These are phyloP conservation scores for Pleuronectes platessa DNA, from an alignment of 2,113 vertebrate genomes.

Conservation along the genomic window DNA sequence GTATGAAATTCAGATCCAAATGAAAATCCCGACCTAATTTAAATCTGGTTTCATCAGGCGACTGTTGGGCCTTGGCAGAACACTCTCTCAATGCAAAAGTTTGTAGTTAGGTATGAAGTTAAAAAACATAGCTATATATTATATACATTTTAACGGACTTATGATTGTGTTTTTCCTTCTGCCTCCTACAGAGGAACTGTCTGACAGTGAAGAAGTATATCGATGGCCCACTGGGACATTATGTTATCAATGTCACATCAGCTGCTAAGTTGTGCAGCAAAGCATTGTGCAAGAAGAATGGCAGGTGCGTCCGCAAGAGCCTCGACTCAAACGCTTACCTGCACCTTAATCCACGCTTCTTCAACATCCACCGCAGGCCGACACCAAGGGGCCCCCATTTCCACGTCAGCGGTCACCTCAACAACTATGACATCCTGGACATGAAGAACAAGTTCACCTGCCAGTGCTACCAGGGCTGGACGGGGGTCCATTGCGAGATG, in stretches of 20 bases:
- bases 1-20: too few relatives aligned
- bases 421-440: constrained; percentile 74
- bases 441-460: constrained; percentile 91
- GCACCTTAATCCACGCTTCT: constrained; percentile 85
- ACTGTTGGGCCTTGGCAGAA: too few relatives aligned
- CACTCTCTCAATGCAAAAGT: too few relatives aligned
- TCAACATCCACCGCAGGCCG: constrained; percentile 73
- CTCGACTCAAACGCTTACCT: constrained; percentile 82
- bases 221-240: constrained; percentile 86
- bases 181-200: constrained; percentile 84
- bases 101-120: too few relatives aligned
- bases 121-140: too few relatives aligned
- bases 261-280: constrained; percentile 92
- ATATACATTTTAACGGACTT: too few relatives aligned
- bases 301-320: constrained; percentile 87
- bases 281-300: constrained; percentile 89
- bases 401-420: constrained; percentile 79
- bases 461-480: constrained; percentile 92
- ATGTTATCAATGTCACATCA: constrained; percentile 90
- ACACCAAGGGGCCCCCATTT: constrained; percentile 67
- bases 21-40: too few relatives aligned
- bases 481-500: constrained; percentile 88
- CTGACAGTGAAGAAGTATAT: constrained; percentile 86
- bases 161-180: background rate
- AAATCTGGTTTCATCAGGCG: too few relatives aligned